Base-by-base conservation (phyloP, 2,113 vertebrate species). In the Clupea harengus region DNA sequence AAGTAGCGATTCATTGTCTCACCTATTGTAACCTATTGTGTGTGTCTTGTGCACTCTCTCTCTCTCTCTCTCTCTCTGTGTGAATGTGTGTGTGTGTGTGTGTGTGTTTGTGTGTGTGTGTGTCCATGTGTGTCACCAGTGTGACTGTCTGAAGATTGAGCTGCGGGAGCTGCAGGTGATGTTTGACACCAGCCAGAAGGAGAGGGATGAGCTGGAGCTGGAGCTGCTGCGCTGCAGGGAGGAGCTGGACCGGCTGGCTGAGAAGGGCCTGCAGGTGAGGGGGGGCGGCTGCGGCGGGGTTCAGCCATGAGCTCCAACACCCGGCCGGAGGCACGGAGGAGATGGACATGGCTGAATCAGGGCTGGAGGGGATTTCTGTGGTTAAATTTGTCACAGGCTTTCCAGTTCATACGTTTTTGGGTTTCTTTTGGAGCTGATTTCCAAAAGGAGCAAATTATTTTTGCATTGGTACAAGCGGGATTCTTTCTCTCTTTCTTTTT, bases 171-270 rank as follows among this genome's bases (percentile, higher is more conserved):
- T 97, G 86, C 95, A 96, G 95, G 88, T 93, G 32, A 93, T 95
- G 87, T 97, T 95, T 8, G 95, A 95, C 86, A 93, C 88, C 90
- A 97, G 96, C 91, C 96, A 96, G 93, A 91, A 67, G 39, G 97
- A 97, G 91, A 92, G 96, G 54, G 95, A 88, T 0, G 93, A 95
- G 90, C 92, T 97, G 90, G 96, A 97, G 94, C 93, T 94, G 90
- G 96, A 97, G 94, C 95, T 97, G 87, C 95, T 94, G 92, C 92
- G 92, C 89, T 97, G 96, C 94, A 95, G 96, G 86, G 97, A 96
- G 64, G 96, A 98, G 91, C 94, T 97, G 88, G 95, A 96, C 90
- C 93, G 95, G 86, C 92, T 97, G 87, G 94, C 96, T 13, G 93
- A 88, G 64, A 86, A 72, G 13, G 92, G 91, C 80, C 83, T 88